Evolutionary conservation across 1,140 invertebrate species (phyloP).

Genomic region (Palaemon carinicauda): DNA sequence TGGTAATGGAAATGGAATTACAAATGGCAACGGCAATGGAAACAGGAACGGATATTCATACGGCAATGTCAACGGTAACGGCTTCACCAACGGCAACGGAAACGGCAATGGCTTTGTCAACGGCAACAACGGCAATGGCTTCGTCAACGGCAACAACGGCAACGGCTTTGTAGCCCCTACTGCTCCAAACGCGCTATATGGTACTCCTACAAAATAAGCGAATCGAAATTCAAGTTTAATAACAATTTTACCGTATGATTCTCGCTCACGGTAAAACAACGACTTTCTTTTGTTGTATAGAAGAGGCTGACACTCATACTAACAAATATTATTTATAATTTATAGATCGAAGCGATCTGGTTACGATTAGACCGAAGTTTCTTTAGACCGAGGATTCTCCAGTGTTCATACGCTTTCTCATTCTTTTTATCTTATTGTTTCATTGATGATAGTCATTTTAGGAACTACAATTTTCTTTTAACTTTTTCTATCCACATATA

Average conservation of each 20-base stretch:
- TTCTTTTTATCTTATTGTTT: neutral
- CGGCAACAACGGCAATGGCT: conserved; percentile 2
- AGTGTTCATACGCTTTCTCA: neutral
- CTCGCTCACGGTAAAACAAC: neutral
- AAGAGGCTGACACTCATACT: no score
- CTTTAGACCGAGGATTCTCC: neutral
- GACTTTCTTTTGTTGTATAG: neutral
- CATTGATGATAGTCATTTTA: no score
- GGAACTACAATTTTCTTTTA: neutral
- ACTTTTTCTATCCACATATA: neutral
- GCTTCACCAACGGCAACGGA: neutral
- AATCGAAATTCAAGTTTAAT: neutral
- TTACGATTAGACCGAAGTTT: neutral
- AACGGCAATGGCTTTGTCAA: neutral
- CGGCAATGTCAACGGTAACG: neutral
- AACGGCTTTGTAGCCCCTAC: no score
- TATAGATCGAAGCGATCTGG: neutral
- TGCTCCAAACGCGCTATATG: conserved; percentile 4
- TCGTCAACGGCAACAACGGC: neutral
- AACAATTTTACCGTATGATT: neutral
- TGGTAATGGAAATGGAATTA: neutral
- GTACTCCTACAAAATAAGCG: conserved; percentile 6
- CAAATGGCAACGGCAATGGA: neutral
- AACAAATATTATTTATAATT: neutral
- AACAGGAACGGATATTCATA: neutral